These are phyloP conservation scores for Zapornia atra DNA, from an alignment of 2,113 vertebrate genomes.

Conservation along the genomic window DNA sequence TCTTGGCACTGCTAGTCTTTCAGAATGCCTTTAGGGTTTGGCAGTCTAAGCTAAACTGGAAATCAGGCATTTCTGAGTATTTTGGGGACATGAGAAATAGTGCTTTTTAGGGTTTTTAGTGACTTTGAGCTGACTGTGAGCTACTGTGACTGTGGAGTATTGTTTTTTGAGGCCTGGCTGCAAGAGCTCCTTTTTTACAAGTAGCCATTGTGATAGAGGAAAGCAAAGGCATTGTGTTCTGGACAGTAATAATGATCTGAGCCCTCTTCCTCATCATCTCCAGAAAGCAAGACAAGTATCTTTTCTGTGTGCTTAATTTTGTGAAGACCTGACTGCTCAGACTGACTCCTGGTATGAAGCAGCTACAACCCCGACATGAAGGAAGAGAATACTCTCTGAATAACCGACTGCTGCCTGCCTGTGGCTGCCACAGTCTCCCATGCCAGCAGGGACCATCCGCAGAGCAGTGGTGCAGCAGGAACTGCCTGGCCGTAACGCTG, in stretches of 20 bases:
- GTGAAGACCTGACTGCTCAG: background rate
- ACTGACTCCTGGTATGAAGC: background rate
- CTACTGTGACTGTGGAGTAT: background rate
- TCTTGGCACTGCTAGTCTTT: background rate
- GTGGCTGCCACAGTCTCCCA: fast-evolving
- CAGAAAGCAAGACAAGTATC: background rate
- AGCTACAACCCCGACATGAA: background rate
- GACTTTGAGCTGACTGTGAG: background rate
- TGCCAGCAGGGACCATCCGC: background rate
- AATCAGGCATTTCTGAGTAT: background rate
- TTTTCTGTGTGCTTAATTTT: background rate
- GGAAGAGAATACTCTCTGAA: background rate
- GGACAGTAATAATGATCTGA: background rate
- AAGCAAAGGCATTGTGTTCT: constrained; percentile 19
- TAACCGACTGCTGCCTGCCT: fast-evolving
- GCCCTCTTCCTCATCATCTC: constrained; percentile 15
- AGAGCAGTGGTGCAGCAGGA: background rate
- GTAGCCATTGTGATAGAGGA: constrained; percentile 7
- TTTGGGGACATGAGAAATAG: background rate
- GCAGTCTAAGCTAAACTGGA: background rate
- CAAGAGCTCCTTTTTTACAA: background rate
- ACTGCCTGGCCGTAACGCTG: fast-evolving
- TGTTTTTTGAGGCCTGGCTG: background rate
- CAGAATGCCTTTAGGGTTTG: background rate
- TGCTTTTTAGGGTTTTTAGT: background rate